A percentile compares a stretch with the other conserved stretches of the same genome.
Evolutionary conservation across 2,797 vertebrate species (phyloP).

Genomic region (Oophaga sylvatica): DNA sequence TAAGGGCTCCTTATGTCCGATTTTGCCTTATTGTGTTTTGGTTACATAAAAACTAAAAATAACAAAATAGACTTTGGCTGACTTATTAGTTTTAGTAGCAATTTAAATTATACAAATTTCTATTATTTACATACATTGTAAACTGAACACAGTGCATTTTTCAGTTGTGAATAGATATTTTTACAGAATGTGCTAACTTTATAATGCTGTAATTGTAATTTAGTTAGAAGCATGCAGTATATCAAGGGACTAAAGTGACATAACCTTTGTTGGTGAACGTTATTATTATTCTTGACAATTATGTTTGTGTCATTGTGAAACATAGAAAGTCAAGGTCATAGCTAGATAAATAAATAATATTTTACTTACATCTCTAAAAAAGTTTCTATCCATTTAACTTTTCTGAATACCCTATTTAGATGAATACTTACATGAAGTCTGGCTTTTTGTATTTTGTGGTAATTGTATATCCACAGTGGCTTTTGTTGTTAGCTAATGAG

Average conservation of each 20-base stretch:
- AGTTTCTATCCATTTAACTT: not conserved
- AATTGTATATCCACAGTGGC: constrained; percentile 26
- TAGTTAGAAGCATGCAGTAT: not conserved
- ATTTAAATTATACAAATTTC: not conserved
- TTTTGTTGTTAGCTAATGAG: constrained; percentile 29
- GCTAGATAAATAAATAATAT: constrained; percentile 32
- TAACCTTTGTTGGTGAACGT: constrained; percentile 33
- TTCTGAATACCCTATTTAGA: constrained; percentile 23
- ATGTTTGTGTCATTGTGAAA: constrained; percentile 39
- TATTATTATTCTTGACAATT: constrained; percentile 39
- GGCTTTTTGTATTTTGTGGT: not conserved
- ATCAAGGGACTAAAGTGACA: constrained; percentile 13
- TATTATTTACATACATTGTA: not conserved
- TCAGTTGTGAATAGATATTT: not conserved
- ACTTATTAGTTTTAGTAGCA: not conserved
- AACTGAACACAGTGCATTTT: not conserved
- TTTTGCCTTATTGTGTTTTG: too few species aligned
- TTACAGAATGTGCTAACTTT: not conserved
- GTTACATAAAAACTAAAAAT: too few species aligned
- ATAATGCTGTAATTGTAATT: constrained; percentile 7
- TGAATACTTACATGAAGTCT: constrained; percentile 19
- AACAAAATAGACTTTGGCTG: not conserved
- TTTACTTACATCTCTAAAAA: constrained; percentile 16
- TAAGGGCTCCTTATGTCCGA: too few species aligned
- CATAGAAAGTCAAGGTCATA: constrained; percentile 26